Percentiles rank a stretch among this genome's conserved stretches.
These are phyloP conservation scores for Protula sp. DNA, from an alignment of 2,888 invertebrate species.

Conservation along the genomic window DNA sequence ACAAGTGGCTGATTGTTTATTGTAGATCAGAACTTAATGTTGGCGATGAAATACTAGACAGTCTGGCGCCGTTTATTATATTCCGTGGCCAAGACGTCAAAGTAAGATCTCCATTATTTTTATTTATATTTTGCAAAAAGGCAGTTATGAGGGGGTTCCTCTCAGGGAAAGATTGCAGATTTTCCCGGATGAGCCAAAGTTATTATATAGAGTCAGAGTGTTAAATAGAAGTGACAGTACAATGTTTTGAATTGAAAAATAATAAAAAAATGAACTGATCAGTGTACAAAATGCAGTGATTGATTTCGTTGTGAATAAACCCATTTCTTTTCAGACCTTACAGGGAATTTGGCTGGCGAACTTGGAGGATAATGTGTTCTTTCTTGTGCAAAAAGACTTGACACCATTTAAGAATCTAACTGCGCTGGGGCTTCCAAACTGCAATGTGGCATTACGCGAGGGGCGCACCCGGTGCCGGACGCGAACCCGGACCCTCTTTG, in stretches of 20 bases:
- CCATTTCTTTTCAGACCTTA: constrained; percentile 26
- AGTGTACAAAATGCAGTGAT: no score
- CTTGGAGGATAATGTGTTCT: constrained; percentile 36
- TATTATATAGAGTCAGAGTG: no score
- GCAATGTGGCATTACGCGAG: constrained; percentile 37
- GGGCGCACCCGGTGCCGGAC: constrained; percentile 36
- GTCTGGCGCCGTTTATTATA: no score
- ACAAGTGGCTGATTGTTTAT: no score
- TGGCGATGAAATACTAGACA: no score
- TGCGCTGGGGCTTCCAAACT: constrained; percentile 34
- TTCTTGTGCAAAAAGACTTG: constrained; percentile 28
- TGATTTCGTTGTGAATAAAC: no score
- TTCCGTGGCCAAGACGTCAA: no score
- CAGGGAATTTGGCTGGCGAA: constrained; percentile 37
- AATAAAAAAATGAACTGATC: no score
- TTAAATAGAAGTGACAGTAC: no score
- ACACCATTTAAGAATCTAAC: constrained; percentile 27
- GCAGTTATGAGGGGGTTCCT: neutral
- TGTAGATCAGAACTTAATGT: no score
- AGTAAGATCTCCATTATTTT: neutral
- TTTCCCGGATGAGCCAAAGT: neutral
- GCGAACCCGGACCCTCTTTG: constrained; percentile 22
- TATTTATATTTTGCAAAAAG: neutral
- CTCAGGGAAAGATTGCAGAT: no score
- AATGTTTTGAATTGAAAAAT: no score